Conservation (phyloP, 2,113 vertebrate species). For the Pangasianodon hypophthalmus region DNA sequence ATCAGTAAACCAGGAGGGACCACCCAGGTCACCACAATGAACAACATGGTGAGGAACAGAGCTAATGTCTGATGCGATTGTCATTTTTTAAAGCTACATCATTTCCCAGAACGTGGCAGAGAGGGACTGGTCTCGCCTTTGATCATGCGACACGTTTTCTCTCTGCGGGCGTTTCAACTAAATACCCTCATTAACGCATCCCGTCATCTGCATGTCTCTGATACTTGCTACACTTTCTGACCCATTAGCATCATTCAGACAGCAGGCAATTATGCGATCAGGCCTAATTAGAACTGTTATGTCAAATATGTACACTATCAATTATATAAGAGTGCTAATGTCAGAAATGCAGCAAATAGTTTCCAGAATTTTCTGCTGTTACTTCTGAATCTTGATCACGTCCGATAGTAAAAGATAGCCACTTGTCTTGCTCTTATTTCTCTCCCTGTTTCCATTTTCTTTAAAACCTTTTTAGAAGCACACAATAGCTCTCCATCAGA, state of each 20-base stretch:
- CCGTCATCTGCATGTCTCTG: constrained; percentile 57
- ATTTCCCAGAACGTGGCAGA: constrained; percentile 28
- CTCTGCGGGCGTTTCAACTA: constrained; percentile 44
- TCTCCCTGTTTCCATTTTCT: neutral
- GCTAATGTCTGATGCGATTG: constrained; percentile 29
- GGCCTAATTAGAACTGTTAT: constrained; percentile 6
- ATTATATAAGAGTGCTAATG: neutral
- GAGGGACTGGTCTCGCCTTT: constrained; percentile 26
- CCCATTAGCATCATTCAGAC: constrained; percentile 61
- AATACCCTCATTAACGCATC: constrained; percentile 44
- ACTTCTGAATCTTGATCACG: neutral
- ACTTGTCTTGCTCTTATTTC: neutral
- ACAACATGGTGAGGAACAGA: neutral
- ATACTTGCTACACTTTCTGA: constrained; percentile 54
- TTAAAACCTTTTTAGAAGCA: constrained; percentile 36
- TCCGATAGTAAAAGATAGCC: neutral
- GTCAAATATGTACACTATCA: neutral
- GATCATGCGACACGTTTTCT: constrained; percentile 36
- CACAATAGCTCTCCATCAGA: constrained; percentile 46
- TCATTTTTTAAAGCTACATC: constrained; percentile 27
- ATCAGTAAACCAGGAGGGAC: neutral
- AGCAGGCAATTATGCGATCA: constrained; percentile 53
- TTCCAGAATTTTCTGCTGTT: neutral
- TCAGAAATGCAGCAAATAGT: neutral
- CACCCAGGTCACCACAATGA: neutral